A percentile compares a stretch with the other conserved stretches of the same genome.
phyloP scores from a whole-genome alignment of 2,113 vertebrate species.

The Erythrocebus patas region DNA sequence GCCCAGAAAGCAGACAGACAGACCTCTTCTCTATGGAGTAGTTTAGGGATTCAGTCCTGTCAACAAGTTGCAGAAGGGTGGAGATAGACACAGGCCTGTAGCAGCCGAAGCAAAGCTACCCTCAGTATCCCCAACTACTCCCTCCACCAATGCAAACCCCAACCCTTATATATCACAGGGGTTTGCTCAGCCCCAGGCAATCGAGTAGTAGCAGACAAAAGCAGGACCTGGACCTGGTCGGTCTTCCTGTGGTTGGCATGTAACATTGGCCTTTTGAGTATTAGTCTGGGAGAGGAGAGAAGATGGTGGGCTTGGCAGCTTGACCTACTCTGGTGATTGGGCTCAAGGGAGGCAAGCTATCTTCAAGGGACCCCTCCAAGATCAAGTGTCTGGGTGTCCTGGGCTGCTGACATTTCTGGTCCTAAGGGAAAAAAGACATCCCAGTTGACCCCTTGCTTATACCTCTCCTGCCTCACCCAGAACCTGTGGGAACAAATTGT shows the following conservation, averaged over 20 bases:
- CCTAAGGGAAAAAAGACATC: slow-evolving; percentile 73
- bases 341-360: slow-evolving; percentile 81
- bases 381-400: slow-evolving; percentile 80
- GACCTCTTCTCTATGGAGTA: slow-evolving; percentile 92
- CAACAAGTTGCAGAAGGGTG: slow-evolving; percentile 79
- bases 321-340: slow-evolving; percentile 85
- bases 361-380: slow-evolving; percentile 79
- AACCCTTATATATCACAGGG: background rate
- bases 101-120: fast-evolving
- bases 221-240: fast-evolving
- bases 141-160: fast-evolving
- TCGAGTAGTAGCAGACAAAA: background rate
- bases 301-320: background rate
- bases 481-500: background rate
- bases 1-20: background rate
- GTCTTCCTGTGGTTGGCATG: background rate
- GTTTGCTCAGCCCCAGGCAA: background rate
- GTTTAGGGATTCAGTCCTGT: slow-evolving; percentile 89
- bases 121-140: fast-evolving
- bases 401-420: slow-evolving; percentile 84
- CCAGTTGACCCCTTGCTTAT: background rate
- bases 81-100: background rate
- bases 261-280: background rate
- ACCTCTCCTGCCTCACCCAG: background rate
- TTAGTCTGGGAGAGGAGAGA: no score